phyloP scores from a whole-genome alignment of 2,888 invertebrate species.

The Drosophila anomalata region DNA sequence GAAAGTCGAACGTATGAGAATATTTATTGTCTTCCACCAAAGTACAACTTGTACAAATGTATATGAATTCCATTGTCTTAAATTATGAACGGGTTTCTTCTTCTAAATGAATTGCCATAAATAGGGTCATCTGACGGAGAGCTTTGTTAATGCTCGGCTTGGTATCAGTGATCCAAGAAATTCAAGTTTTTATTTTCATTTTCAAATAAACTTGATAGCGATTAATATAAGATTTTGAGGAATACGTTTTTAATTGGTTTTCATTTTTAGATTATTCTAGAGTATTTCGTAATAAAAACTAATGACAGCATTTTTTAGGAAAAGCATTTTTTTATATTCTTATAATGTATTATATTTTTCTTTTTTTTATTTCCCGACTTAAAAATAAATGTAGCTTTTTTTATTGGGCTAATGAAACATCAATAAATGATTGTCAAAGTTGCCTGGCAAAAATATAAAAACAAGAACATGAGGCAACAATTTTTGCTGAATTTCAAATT shows the following conservation, averaged over 20 bases:
- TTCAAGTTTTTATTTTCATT: not conserved
- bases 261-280: no score
- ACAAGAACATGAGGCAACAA: constrained; percentile 19
- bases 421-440: not conserved
- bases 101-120: constrained; percentile 35
- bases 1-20: constrained; percentile 36
- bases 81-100: constrained; percentile 32
- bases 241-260: no score
- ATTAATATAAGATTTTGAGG: not conserved
- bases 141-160: not conserved
- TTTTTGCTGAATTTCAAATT: constrained; percentile 55
- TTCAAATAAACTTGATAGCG: not conserved
- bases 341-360: not conserved
- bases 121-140: constrained; percentile 35
- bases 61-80: constrained; percentile 42
- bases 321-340: not conserved
- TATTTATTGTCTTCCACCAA: constrained; percentile 42
- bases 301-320: no score
- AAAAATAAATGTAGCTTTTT: not conserved
- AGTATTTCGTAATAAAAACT: no score
- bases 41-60: constrained; percentile 42
- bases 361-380: not conserved
- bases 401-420: not conserved
- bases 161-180: not conserved
- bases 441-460: constrained; percentile 3